A percentile compares a stretch with the other conserved stretches of the same genome.
Evolutionary conservation across 2,797 vertebrate genomes (phyloP).

Genomic region (Halcyon smyrnensis): DNA sequence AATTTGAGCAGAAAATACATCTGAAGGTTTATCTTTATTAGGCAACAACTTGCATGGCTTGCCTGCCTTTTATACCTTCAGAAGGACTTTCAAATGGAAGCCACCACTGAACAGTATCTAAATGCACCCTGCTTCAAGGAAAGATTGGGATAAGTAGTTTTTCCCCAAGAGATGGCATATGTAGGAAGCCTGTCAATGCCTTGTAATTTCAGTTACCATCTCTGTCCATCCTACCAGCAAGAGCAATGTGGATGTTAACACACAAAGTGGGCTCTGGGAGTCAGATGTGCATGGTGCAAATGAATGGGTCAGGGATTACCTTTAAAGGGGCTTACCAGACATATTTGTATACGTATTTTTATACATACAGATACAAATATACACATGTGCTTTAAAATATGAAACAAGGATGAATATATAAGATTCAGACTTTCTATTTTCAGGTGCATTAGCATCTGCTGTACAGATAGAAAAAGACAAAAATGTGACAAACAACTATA

Average conservation of each 20-base stretch:
- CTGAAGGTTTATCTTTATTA: not conserved
- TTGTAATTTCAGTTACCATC: not conserved
- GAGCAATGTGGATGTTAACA: not conserved
- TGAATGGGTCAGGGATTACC: not conserved
- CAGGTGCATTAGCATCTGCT: conserved; percentile 9
- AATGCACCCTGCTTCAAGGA: not conserved
- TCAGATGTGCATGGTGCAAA: not conserved
- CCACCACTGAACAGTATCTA: not conserved
- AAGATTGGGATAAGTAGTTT: not conserved
- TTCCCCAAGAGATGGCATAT: not conserved
- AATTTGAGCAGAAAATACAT: not conserved
- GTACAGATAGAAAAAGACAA: not conserved
- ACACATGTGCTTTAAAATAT: not conserved
- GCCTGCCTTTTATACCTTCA: not conserved
- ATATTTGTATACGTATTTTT: not conserved
- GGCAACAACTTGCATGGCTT: not conserved
- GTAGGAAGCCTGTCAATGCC: not conserved
- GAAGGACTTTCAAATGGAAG: not conserved
- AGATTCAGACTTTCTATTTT: conserved; percentile 50
- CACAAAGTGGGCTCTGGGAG: not conserved
- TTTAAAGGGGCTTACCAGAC: not conserved
- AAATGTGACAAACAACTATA: conserved; percentile 23
- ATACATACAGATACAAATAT: not conserved
- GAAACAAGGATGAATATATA: not conserved
- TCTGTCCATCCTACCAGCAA: not conserved